phyloP scores from a whole-genome alignment of 1,140 invertebrate species.

The Musca domestica region DNA sequence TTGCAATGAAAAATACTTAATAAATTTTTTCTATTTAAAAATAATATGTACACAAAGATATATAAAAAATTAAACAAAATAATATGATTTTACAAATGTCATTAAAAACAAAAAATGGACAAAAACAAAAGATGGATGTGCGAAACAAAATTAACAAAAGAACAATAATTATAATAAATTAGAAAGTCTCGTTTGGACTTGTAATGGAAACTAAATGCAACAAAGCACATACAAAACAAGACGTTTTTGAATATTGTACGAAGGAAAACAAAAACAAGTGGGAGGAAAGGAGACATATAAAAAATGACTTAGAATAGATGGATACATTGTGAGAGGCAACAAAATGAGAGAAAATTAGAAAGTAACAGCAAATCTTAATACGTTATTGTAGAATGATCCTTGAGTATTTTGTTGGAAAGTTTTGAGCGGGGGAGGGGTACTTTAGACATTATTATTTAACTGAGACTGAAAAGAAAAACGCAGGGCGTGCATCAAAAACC shows the following conservation, averaged over 20 bases:
- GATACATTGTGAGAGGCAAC: constrained; percentile 37
- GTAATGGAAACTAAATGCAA: background rate
- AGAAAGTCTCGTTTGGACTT: background rate
- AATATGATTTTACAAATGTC: constrained; percentile 12
- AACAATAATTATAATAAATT: constrained; percentile 5
- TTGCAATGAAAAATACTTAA: constrained; percentile 21
- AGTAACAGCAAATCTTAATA: constrained; percentile 11
- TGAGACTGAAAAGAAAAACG: background rate
- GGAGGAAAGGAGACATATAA: constrained; percentile 12
- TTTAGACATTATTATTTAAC: no score
- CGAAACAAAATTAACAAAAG: constrained; percentile 1
- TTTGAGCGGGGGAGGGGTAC: no score
- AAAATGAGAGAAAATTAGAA: background rate
- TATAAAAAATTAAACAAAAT: constrained; percentile 35
- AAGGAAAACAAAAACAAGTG: background rate
- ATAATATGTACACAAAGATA: constrained; percentile 49
- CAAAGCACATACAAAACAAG: background rate
- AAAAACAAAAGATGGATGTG: background rate
- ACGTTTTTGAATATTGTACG: background rate
- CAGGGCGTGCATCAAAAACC: background rate
- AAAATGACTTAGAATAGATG: constrained; percentile 19
- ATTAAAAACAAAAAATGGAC: constrained; percentile 26
- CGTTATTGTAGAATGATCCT: constrained; percentile 12
- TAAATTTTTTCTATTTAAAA: constrained; percentile 49
- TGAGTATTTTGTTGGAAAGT: constrained; percentile 7